A percentile compares a stretch with the other conserved stretches of the same genome.
phyloP scores from a whole-genome alignment of 2,113 vertebrate genomes.

The Nyctibius bracteatus region DNA sequence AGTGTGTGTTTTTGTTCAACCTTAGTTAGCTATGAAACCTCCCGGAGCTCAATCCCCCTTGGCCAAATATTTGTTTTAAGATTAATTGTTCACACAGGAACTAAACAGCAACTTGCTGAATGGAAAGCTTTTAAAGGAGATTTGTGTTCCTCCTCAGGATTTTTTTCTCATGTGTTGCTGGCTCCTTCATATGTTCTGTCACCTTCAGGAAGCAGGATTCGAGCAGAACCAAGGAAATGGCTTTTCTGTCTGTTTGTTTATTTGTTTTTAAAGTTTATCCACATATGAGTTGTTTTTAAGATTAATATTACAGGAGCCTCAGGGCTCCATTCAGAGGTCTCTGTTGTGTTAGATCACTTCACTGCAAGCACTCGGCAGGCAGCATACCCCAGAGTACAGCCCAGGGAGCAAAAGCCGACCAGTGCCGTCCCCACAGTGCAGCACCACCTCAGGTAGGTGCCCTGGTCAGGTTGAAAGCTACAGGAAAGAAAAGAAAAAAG shows the following conservation, averaged over 20 bases:
- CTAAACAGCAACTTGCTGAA: constrained; percentile 23
- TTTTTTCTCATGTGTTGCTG: constrained; percentile 7
- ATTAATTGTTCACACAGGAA: constrained; percentile 49
- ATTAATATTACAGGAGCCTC: not conserved
- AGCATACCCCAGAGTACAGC: not conserved
- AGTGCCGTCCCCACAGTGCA: fast-evolving
- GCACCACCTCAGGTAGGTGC: not conserved
- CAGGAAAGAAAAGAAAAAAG: not conserved
- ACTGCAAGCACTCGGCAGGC: not conserved
- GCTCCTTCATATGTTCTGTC: not conserved
- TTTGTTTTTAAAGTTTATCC: not conserved
- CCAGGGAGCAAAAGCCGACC: not conserved
- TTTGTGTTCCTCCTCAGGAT: not conserved
- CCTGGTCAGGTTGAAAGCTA: not conserved
- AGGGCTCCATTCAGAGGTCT: not conserved
- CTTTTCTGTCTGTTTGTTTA: not conserved
- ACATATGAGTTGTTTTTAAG: not conserved
- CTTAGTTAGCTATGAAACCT: constrained; percentile 30
- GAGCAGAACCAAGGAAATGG: constrained; percentile 1
- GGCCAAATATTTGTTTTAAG: constrained; percentile 54
- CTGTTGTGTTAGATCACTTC: not conserved
- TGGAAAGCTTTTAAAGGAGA: not conserved
- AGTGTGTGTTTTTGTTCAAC: constrained; percentile 26
- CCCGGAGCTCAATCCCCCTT: not conserved
- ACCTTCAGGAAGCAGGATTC: not conserved